Conservation (phyloP, 1,140 invertebrate genomes). For the Trichoplusia ni region DNA sequence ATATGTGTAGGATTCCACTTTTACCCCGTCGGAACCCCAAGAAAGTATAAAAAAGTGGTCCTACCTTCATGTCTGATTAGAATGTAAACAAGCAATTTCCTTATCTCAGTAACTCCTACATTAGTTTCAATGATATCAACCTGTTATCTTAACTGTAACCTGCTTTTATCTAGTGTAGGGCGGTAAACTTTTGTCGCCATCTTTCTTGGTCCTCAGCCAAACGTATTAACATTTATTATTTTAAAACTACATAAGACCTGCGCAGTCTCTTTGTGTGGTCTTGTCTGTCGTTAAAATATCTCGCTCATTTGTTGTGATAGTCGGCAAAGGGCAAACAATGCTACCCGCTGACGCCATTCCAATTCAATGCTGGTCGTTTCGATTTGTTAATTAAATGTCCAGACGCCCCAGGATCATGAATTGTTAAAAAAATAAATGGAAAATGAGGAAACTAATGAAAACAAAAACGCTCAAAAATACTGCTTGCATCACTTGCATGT, state of each 20-base stretch:
- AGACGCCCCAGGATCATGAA: no score
- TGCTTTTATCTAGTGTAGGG: slow-evolving; percentile 22
- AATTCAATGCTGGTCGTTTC: no score
- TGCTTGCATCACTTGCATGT: no score
- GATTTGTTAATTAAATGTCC: no score
- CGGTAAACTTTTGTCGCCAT: slow-evolving; percentile 33
- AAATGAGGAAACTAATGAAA: no score
- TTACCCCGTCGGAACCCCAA: no score
- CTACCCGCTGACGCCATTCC: no score
- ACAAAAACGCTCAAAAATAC: no score
- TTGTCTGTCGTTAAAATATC: slow-evolving; percentile 17
- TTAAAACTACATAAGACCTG: slow-evolving; percentile 18
- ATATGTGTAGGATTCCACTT: no score
- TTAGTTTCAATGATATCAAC: neutral
- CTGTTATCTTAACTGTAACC: slow-evolving; percentile 28
- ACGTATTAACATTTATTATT: slow-evolving; percentile 22
- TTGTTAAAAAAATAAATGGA: no score
- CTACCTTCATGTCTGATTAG: neutral
- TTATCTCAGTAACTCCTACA: slow-evolving; percentile 1
- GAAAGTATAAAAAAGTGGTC: neutral
- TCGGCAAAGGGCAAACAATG: neutral
- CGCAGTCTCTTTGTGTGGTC: slow-evolving; percentile 19
- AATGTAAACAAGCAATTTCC: neutral
- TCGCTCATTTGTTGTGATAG: neutral
- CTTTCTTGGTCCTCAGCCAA: slow-evolving; percentile 24